Evolutionary conservation across 1,140 invertebrate genomes (phyloP), one percentile per base, ranked within the genome.

Genomic region (Trichomalopsis sarcophagae): DNA sequence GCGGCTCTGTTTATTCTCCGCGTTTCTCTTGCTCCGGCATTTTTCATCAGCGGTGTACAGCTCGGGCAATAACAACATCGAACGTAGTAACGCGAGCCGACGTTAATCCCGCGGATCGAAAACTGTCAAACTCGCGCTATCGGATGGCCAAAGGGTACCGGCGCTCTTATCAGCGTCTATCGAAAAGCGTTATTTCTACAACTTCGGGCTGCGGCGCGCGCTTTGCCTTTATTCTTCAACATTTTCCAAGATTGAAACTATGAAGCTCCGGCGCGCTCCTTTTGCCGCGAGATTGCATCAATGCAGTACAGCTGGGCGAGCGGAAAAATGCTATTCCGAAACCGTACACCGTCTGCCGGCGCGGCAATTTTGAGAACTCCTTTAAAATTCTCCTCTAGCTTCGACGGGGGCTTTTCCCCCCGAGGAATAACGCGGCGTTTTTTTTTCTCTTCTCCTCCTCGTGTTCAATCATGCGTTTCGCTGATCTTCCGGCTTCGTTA

Each of bases 291-390:
- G 47, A 78, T 78, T 62, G 47, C 76, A 55, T 78, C 44, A 62
- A 78, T 23, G 7, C 23, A 17, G 74, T 76, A 76, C 2, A 27
- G 27, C 27, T 27, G 40, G 74, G 40, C 36, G 21, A 75, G 47
- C 44, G 47, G 76, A 62, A 78, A 76, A 76, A 76, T 47, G 74
- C 76, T 69, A 27, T 69, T 69, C 27, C 23, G 40, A 73, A 73
- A 21, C 50, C 17, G 27, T 27, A 27, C 27, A 27, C 27, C 27
- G 1, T 2, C 5, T 1, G 71, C 30, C 30, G 5, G 4, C 17
- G 27, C 14, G 13, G 30, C 30, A 73, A 36, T 69, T 69, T 69
- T 69, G n/a, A 73, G 30, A 2, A 11, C 30, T 73, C 5, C 11
- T 21, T 23, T 30, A 69, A 30, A 30, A 17, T 55, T 23, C 68